A percentile compares a stretch with the other conserved stretches of the same genome.
These are phyloP conservation scores for Tetropium fuscum DNA, from an alignment of 2,888 invertebrate genomes.

Conservation along the genomic window DNA sequence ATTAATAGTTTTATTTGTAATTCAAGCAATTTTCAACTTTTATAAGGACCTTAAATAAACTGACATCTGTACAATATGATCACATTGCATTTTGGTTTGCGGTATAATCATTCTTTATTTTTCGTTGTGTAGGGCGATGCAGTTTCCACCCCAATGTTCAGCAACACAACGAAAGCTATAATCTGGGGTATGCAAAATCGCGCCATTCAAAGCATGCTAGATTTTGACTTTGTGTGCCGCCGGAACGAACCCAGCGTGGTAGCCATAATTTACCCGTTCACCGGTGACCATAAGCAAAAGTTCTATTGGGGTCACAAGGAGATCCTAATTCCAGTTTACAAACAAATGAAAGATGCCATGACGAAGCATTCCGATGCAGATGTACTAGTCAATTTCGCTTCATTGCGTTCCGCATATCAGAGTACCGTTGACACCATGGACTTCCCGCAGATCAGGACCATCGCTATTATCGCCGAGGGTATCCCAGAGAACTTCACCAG, in stretches of 20 bases:
- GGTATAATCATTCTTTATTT: neutral
- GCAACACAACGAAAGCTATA: conserved; percentile 88
- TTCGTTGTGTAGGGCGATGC: conserved; percentile 44
- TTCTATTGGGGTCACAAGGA: conserved; percentile 99
- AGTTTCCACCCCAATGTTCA: conserved; percentile 74
- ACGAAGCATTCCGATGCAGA: conserved; percentile 94
- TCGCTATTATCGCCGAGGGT: conserved; percentile 99
- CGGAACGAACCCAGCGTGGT: conserved; percentile 92
- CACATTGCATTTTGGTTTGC: neutral
- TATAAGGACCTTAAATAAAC: too few relatives aligned
- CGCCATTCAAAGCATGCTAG: conserved; percentile 96
- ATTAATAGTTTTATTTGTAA: too few relatives aligned
- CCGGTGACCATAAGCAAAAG: conserved; percentile 98
- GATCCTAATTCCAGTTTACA: conserved; percentile 92
- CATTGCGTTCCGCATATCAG: conserved; percentile 96
- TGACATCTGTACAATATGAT: too few relatives aligned
- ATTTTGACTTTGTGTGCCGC: conserved; percentile 95
- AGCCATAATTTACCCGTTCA: conserved; percentile 98
- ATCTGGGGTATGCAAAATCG: conserved; percentile 99
- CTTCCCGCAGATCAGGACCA: conserved; percentile 93
- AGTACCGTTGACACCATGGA: conserved; percentile 95
- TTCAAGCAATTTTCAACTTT: too few relatives aligned
- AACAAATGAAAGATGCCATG: conserved; percentile 97
- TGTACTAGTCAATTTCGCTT: conserved; percentile 97
- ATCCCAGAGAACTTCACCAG: conserved; percentile 99